A percentile compares a stretch with the other conserved stretches of the same genome.
Evolutionary conservation across 2,113 vertebrate species (phyloP).

Genomic region (Tachysurus vachellii): DNA sequence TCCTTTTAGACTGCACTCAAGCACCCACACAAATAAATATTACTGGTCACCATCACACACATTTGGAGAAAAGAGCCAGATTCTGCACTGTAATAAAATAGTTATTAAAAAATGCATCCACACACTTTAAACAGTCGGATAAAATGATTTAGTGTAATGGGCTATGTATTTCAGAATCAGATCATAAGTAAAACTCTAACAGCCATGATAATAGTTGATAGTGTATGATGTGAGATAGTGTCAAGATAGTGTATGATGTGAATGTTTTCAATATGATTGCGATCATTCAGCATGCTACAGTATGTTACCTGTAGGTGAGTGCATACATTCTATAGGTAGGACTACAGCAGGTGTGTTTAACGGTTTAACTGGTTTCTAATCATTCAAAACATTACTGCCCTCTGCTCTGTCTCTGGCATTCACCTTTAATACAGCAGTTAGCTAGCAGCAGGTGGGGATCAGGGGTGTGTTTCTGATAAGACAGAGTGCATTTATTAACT

Average conservation of each 20-base stretch:
- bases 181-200: not conserved
- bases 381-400: conserved; percentile 29
- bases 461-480: conserved; percentile 51
- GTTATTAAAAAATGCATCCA: conserved; percentile 9
- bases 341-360: conserved; percentile 4
- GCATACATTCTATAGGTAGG: not conserved
- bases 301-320: conserved; percentile 1
- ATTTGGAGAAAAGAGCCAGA: conserved; percentile 31
- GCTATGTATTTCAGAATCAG: not conserved
- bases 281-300: not conserved
- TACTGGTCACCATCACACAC: not conserved
- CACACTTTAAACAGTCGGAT: not conserved
- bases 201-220: not conserved
- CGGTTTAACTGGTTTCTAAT: conserved; percentile 19
- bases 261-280: not conserved
- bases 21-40: conserved; percentile 36
- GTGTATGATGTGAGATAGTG: no score
- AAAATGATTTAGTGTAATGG: conserved; percentile 10
- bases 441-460: conserved; percentile 36
- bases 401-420: conserved; percentile 45
- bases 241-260: not conserved
- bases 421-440: conserved; percentile 51
- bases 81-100: conserved; percentile 33
- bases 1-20: conserved; percentile 31
- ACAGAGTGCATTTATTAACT: conserved; percentile 34